A percentile compares a stretch with the other conserved stretches of the same genome.
These are phyloP conservation scores for Chiroxiphia lanceolata DNA, from an alignment of 2,797 vertebrate species.

Conservation along the genomic window DNA sequence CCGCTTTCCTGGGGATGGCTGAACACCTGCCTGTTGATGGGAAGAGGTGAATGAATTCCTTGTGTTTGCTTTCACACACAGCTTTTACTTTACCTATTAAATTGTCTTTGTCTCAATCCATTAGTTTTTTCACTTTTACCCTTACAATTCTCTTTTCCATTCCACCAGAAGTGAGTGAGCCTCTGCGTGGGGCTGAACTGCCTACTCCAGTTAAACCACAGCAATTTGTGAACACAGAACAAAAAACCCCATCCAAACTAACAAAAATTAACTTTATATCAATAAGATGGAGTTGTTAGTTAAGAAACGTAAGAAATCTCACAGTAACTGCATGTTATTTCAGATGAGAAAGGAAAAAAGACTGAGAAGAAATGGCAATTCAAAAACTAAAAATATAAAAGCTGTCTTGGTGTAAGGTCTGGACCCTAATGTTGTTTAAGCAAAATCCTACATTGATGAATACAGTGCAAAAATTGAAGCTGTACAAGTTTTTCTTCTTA, in stretches of 20 bases:
- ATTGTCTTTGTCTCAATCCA: not conserved
- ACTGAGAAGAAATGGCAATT: not conserved
- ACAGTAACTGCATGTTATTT: not conserved
- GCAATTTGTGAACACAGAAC: not conserved
- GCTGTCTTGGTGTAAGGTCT: not conserved
- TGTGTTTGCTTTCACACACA: fast-evolving
- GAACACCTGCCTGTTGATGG: fast-evolving
- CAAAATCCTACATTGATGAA: not conserved
- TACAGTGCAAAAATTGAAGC: not conserved
- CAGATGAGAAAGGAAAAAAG: not conserved
- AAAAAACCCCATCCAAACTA: fast-evolving
- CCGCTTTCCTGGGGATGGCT: not conserved
- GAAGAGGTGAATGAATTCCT: not conserved
- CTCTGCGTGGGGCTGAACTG: not conserved
- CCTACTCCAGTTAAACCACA: not conserved
- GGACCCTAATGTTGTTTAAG: not conserved
- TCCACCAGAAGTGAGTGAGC: fast-evolving
- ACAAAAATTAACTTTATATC: not conserved
- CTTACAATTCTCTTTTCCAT: not conserved
- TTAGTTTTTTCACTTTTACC: not conserved
- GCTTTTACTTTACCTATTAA: not conserved
- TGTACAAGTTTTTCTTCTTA: not conserved
- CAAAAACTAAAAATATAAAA: not conserved
- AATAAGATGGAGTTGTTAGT: fast-evolving
- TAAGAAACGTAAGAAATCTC: not conserved